phyloP scores from a whole-genome alignment of 2,797 vertebrate genomes.

The Eulemur coronatus region DNA sequence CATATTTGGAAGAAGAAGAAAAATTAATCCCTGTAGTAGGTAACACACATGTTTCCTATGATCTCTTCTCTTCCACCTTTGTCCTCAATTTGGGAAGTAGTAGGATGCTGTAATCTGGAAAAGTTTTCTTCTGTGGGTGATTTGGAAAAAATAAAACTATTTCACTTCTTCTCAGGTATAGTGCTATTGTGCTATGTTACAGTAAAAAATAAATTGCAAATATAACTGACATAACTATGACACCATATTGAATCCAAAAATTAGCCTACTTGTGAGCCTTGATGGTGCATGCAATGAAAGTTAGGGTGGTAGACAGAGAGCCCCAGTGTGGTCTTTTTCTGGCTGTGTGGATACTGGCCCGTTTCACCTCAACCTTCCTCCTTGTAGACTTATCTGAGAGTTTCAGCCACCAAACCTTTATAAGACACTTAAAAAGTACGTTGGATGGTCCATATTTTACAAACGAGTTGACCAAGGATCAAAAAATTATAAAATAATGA shows the following conservation, averaged over 20 bases:
- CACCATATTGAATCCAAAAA: background rate
- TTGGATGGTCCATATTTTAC: background rate
- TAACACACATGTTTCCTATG: background rate
- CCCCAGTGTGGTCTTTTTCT: background rate
- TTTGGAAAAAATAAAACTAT: background rate
- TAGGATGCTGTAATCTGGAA: background rate
- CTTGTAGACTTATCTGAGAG: background rate
- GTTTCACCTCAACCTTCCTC: background rate
- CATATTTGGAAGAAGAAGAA: background rate
- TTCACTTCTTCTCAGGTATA: background rate
- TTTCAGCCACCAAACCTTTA: background rate
- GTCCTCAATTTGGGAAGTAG: background rate
- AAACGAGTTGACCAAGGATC: background rate
- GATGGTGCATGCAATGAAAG: background rate
- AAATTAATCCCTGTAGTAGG: background rate
- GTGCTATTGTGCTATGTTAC: background rate
- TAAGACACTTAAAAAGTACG: background rate
- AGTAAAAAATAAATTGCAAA: background rate
- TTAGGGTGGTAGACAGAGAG: accelerated
- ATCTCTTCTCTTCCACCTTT: background rate
- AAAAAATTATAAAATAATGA: conserved; percentile 5
- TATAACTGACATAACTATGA: background rate
- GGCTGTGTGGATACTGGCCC: background rate
- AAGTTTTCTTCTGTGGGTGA: background rate
- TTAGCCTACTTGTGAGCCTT: background rate